Conservation (phyloP, 2,113 vertebrate genomes). For the Varanus komodoensis region DNA sequence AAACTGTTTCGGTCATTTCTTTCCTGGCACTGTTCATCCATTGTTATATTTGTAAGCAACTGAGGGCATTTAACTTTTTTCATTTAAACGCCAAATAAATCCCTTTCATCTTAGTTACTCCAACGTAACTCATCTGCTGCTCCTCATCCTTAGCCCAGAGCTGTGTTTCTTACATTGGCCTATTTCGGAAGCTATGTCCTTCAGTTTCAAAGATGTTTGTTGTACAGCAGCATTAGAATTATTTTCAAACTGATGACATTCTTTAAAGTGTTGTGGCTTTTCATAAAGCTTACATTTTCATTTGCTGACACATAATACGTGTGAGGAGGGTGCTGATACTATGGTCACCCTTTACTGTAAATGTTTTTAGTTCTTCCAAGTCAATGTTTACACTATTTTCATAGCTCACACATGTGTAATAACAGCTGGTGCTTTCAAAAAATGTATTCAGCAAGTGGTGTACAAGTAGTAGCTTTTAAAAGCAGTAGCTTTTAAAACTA, state of each 20-base stretch:
- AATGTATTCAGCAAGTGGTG: conserved; percentile 64
- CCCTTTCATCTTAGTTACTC: not conserved
- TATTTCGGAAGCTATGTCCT: not conserved
- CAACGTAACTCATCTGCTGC: not conserved
- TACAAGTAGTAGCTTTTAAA: conserved; percentile 69
- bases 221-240: not conserved
- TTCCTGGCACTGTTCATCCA: not conserved
- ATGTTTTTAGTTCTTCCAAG: conserved; percentile 73
- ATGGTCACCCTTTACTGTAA: conserved; percentile 68
- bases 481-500: conserved; percentile 73
- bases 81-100: not conserved
- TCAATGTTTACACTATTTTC: conserved; percentile 75
- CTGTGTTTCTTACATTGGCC: not conserved
- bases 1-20: not conserved
- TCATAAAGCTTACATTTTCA: conserved; percentile 5
- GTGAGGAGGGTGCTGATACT: conserved; percentile 61
- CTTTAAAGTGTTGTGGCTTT: not conserved
- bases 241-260: too few species aligned
- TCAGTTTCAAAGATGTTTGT: not conserved
- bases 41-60: not conserved
- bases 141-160: not conserved
- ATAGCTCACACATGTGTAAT: conserved; percentile 75
- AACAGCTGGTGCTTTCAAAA: conserved; percentile 73
- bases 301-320: conserved; percentile 54
- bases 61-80: not conserved